A percentile compares a stretch with the other conserved stretches of the same genome.
phyloP scores from a whole-genome alignment of 2,888 invertebrate genomes.

The Carterocephalus palaemon region DNA sequence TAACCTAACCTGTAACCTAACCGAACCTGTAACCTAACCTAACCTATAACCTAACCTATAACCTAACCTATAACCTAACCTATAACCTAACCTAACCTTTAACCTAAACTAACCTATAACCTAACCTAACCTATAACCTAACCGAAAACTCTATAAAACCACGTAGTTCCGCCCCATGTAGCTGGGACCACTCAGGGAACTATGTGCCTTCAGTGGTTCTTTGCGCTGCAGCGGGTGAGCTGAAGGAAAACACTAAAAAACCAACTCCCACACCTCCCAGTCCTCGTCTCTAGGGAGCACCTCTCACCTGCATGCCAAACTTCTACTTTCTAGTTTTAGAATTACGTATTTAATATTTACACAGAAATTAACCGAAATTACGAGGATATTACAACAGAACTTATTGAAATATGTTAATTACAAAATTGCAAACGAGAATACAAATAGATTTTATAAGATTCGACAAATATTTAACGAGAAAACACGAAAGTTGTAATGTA shows the following conservation, averaged over 20 bases:
- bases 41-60: neutral
- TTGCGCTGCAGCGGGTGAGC: no score
- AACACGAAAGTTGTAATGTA: no score
- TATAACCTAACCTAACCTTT: conserved; percentile 1
- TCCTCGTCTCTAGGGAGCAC: neutral
- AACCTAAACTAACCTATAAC: conserved; percentile 4
- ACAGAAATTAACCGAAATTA: neutral
- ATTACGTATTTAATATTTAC: neutral
- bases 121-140: conserved; percentile 5
- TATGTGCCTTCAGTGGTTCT: no score
- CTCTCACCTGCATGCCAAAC: neutral
- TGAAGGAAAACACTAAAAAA: neutral
- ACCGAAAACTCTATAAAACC: conserved; percentile 1
- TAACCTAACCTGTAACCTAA: neutral
- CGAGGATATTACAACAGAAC: neutral
- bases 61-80: neutral
- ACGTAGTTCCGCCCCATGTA: neutral
- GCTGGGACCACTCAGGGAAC: no score
- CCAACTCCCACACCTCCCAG: neutral
- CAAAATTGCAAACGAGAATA: no score
- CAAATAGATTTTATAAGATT: no score
- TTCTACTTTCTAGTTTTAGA: neutral
- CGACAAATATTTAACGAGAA: no score
- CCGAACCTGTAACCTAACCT: neutral
- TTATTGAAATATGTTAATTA: neutral